Evolutionary conservation across 2,113 vertebrate species (phyloP), one percentile per base, ranked within the genome.

Genomic region (Percina caprodes): DNA sequence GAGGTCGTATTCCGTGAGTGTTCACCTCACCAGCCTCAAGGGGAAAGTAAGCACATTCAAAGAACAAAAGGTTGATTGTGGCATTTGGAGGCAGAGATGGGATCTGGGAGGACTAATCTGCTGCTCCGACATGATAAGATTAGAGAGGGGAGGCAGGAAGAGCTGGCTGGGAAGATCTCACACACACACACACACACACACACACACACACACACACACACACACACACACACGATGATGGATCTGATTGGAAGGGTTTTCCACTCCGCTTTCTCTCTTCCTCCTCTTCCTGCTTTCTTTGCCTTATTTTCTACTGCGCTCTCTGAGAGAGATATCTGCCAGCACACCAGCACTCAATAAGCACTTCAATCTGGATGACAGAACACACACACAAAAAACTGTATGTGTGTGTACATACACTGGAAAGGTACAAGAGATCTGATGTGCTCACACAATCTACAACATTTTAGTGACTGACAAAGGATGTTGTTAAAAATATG

Each of bases 81-180:
- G 91, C 90, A 90, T 92, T 89, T 87, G 86, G 84, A 86, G 74
- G 86, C 85, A 90, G 88, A 82, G 89, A 93, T 89, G 88, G 80
- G 87, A 93, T 93, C 90, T 88, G 88, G 90, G 85, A 90, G 83
- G 92, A 93, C 92, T 94, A 94, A 94, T 95, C 93, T 94, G 87
- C 92, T 89, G 84, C 90, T 90, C 69, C 62, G 86, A 94, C 92
- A 94, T 90, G 92, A 95, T 95, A 90, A 93, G 94, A 95, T 95
- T 94, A 95, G 90, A 90, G 88, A 75, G 52, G 70, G 86, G 82
- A 82, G 91, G 89, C 93, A 91, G 92, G 91, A 92, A 93, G 88
- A 86, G 83, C 88, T 84, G 89, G 90, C 86, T 80, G 84, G 79
- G 74, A 88, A 89, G 86, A 89, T 88, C 85, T 91, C 89, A 89